Base-by-base conservation (phyloP, 2,888 invertebrate genomes). In the Elmis aenea region DNA sequence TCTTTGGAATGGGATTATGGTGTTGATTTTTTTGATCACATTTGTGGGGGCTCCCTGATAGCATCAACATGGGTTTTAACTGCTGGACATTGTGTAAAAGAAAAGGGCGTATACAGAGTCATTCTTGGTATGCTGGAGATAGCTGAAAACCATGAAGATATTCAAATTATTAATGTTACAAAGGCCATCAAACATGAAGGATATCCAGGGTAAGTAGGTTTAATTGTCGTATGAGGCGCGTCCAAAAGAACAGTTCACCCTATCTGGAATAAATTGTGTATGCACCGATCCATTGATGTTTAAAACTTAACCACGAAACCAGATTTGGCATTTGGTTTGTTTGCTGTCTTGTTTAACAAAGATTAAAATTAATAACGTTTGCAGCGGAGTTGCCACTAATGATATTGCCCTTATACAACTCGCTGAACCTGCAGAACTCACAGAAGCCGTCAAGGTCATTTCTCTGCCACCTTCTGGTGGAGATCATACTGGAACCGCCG, bases 401-500 rank as follows among this genome's bases (percentile, higher is more conserved):
- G 76, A 77, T 52, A 68, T 76, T 21, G 74, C 72, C 18, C 48
- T 77, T 3, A 48, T 76, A 9, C 63, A 61, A 29, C 54, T 76
- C 24, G 46, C 50, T 13, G 39, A 37, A 1, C 54, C 62, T 1
- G 55, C 71, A 28, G 41, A 26, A 1, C 54, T 62, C 10, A 61
- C 54, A 26, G 56, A 55, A 2, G 45, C 29, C 8, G 65, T 72
- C 0, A 52, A 62, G 13, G 45, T 68, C 1, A 61, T 72, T 20
- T 38, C 36, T 11, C 46, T 73, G 11, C 70, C 73, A 2, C 20
- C 32, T 6, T 25, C 50, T 6, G 59, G 47, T 12, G 25, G 31
- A 3, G 35, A 42, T 0, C 59, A 62, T 8, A 20, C 35, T 1
- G 71, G 69, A 35, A 27, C 42, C 4, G 61, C 59, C 1, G 48